Percentiles rank a stretch among this genome's conserved stretches.
These are phyloP conservation scores for Phlogophora meticulosa DNA, from an alignment of 2,888 invertebrate genomes.

Conservation along the genomic window DNA sequence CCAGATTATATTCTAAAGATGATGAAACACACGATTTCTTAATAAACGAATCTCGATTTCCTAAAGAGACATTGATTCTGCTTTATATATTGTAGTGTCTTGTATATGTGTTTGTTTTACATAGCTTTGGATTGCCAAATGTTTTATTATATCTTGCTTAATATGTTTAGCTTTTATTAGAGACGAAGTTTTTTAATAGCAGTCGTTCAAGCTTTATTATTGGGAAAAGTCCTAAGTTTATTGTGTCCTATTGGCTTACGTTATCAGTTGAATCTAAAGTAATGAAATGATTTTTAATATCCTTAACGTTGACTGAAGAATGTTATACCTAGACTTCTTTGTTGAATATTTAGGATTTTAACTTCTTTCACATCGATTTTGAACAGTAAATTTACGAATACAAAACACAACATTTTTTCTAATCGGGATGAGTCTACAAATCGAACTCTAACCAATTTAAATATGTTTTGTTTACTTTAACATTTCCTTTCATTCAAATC, in stretches of 20 bases:
- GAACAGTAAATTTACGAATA: neutral
- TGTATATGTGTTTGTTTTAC: slow-evolving; percentile 18
- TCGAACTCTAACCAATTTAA: neutral
- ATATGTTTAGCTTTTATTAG: slow-evolving; percentile 14
- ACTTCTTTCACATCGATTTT: neutral
- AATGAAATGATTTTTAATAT: no score
- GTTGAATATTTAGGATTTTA: neutral
- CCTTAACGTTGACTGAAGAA: neutral
- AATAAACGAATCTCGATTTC: neutral
- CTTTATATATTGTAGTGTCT: slow-evolving; percentile 13
- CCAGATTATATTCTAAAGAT: slow-evolving; percentile 12
- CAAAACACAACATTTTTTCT: neutral
- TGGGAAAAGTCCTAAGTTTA: neutral
- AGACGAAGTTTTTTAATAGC: neutral
- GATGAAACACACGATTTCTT: neutral
- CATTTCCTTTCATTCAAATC: neutral
- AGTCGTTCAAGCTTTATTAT: neutral
- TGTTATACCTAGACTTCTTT: neutral
- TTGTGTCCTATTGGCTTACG: neutral
- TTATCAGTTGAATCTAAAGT: neutral
- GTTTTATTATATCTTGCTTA: slow-evolving; percentile 15
- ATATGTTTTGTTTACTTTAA: neutral
- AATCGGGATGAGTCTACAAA: neutral
- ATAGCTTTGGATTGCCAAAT: neutral
- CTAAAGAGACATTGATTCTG: slow-evolving; percentile 12